phyloP scores from a whole-genome alignment of 1,140 invertebrate genomes.

The Spodoptera frugiperda region DNA sequence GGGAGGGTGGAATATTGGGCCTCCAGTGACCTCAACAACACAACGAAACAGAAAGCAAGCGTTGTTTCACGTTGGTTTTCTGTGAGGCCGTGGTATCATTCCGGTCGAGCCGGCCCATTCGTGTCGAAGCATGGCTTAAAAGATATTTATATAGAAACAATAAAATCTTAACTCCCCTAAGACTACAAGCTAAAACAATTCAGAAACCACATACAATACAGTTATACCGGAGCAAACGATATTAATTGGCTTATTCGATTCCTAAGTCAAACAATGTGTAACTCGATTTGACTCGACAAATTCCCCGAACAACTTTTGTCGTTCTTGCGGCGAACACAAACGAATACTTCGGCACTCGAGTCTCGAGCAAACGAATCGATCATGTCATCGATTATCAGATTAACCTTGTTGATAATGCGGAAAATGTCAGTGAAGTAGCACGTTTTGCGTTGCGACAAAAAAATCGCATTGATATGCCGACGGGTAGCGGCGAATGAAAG shows the following conservation, averaged over 20 bases:
- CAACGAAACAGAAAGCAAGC: too few relatives aligned
- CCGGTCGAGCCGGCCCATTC: too few relatives aligned
- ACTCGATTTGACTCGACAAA: conserved; percentile 20
- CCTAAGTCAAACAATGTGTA: background rate
- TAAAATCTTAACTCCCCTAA: background rate
- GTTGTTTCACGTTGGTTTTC: too few relatives aligned
- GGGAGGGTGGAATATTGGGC: too few relatives aligned
- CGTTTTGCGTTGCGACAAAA: conserved; percentile 26
- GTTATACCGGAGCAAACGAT: background rate
- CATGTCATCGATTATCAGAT: conserved; percentile 43
- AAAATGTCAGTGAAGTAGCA: conserved; percentile 14
- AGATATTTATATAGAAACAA: background rate
- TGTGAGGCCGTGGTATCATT: too few relatives aligned
- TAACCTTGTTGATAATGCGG: conserved; percentile 20
- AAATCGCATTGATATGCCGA: conserved; percentile 30
- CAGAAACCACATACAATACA: background rate
- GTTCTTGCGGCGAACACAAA: conserved; percentile 37
- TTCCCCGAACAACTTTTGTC: background rate
- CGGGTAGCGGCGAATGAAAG: background rate
- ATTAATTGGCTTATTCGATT: conserved; percentile 25
- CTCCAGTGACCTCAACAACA: too few relatives aligned
- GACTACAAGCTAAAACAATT: background rate
- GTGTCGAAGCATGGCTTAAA: too few relatives aligned
- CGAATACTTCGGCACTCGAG: conserved; percentile 21
- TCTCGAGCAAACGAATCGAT: conserved; percentile 43